phyloP scores from a whole-genome alignment of 2,888 invertebrate genomes.

The Pharmacophagus antenor region DNA sequence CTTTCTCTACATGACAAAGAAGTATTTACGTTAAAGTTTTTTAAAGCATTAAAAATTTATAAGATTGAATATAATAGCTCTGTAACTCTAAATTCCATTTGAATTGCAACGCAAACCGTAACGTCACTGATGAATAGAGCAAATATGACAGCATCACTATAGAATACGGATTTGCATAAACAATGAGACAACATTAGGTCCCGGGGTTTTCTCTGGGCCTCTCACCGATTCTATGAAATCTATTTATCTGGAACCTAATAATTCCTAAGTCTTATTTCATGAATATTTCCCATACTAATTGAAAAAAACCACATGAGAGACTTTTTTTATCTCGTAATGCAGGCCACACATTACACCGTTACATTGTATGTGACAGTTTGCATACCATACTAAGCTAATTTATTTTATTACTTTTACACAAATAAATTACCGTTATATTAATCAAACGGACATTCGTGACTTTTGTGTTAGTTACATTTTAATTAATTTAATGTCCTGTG shows the following conservation, averaged over 20 bases:
- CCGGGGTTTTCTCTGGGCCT: constrained; percentile 59
- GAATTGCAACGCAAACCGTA: constrained; percentile 14
- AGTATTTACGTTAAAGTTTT: too few relatives aligned
- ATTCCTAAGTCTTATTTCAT: constrained; percentile 32
- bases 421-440: background rate
- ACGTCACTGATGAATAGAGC: constrained; percentile 30
- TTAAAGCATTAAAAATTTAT: too few relatives aligned
- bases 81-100: background rate
- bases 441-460: background rate
- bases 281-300: constrained; percentile 38
- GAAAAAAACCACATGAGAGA: constrained; percentile 25
- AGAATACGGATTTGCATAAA: constrained; percentile 60
- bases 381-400: background rate
- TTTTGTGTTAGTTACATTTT: background rate
- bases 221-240: constrained; percentile 58
- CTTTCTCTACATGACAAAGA: background rate
- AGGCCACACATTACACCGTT: constrained; percentile 17
- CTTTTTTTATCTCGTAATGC: constrained; percentile 13
- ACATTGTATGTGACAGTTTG: background rate
- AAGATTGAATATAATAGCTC: background rate
- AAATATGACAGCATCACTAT: constrained; percentile 45
- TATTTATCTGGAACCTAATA: constrained; percentile 60
- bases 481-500: too few relatives aligned
- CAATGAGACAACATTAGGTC: constrained; percentile 47
- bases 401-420: background rate